phyloP scores from a whole-genome alignment of 1,140 invertebrate species.

The Cylas formicarius region DNA sequence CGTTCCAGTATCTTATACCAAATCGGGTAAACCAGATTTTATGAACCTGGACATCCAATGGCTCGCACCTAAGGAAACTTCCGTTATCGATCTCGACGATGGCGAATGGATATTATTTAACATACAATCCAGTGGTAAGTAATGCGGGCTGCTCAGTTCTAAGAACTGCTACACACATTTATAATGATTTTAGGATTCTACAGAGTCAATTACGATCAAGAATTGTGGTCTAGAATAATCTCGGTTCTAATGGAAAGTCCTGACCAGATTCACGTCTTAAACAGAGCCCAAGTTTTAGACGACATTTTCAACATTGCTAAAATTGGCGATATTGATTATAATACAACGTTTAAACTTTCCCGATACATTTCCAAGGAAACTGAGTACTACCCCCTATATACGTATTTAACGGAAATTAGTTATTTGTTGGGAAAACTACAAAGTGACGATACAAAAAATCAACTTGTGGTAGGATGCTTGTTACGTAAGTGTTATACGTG shows the following conservation, averaged over 20 bases:
- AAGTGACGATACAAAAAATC: no score
- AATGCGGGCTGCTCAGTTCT: neutral
- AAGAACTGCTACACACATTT: no score
- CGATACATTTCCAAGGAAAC: no score
- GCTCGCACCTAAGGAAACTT: conserved; percentile 25
- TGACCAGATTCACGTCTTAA: conserved; percentile 13
- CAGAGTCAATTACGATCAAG: conserved; percentile 22
- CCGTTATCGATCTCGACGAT: conserved; percentile 11
- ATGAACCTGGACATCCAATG: conserved; percentile 46
- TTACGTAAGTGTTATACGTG: no score
- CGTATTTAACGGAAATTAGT: no score
- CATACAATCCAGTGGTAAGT: conserved; percentile 53
- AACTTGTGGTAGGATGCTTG: no score
- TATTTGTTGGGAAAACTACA: no score
- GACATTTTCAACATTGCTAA: conserved; percentile 47
- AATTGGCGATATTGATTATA: no score
- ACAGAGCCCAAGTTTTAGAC: conserved; percentile 53
- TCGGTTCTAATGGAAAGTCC: conserved; percentile 9
- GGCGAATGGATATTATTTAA: conserved; percentile 64
- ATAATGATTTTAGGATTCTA: conserved; percentile 25
- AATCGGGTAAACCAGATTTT: conserved; percentile 44
- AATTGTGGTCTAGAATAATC: conserved; percentile 13
- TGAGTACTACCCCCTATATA: no score
- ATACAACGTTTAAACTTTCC: no score
- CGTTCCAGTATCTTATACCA: conserved; percentile 19